Conservation (phyloP, 92 coral and sea anemone genomes). For the Parazoanthus swiftii region DNA sequence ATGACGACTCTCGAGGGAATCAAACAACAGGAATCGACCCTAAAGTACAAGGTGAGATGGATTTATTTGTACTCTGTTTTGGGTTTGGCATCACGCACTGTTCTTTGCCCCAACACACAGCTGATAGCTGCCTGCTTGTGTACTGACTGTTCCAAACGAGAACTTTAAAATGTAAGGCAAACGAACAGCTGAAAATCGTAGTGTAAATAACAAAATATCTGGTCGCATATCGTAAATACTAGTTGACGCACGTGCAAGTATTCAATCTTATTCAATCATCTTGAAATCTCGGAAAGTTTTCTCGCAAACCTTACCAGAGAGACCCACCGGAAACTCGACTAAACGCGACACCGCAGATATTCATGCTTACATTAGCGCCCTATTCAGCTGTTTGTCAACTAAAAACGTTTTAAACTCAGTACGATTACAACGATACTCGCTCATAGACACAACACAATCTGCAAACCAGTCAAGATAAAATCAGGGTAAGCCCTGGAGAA, state of each 20-base stretch:
- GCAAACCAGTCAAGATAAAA: conserved; percentile 20
- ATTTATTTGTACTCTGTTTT: background rate
- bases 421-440: background rate
- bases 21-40: conserved; percentile 34
- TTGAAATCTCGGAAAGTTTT: background rate
- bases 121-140: background rate
- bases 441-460: conserved; percentile 6
- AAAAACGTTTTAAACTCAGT: background rate
- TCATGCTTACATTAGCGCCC: background rate
- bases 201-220: background rate
- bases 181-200: background rate
- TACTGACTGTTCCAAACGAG: background rate
- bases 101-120: background rate
- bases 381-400: background rate
- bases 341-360: background rate
- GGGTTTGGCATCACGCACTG: conserved; percentile 2
- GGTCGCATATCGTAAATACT: background rate
- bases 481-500: background rate
- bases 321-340: conserved; percentile 10
- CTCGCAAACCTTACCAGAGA: background rate
- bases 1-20: conserved; percentile 36
- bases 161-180: background rate
- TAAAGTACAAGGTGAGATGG: conserved; percentile 36
- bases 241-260: background rate
- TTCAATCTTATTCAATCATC: background rate